Conservation (phyloP, 2,113 vertebrate species). For the Zingel zingel region DNA sequence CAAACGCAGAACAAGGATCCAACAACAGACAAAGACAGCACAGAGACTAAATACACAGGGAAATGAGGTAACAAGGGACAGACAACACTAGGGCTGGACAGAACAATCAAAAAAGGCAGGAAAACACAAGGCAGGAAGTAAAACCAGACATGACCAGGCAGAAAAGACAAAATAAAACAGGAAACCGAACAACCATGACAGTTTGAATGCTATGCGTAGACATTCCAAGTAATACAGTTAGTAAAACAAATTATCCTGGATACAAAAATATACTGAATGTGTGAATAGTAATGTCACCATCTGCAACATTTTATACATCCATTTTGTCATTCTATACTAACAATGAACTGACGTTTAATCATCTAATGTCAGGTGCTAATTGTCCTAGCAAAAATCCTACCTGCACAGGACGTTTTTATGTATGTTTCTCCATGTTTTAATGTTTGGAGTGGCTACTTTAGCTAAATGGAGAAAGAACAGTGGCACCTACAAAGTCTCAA, state of each 20-base stretch:
- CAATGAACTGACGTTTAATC: background rate
- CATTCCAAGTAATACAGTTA: background rate
- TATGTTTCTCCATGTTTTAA: background rate
- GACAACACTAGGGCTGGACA: no score
- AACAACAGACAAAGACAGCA: no score
- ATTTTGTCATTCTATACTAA: background rate
- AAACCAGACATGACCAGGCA: no score
- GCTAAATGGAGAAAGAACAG: background rate
- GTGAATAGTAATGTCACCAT: background rate
- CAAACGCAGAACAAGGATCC: no score
- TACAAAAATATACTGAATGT: background rate
- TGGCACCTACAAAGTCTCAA: background rate
- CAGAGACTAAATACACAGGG: no score
- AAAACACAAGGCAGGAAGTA: no score
- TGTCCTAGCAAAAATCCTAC: background rate
- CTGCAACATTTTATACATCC: background rate
- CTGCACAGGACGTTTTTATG: background rate
- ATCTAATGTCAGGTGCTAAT: background rate
- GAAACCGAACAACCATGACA: no score
- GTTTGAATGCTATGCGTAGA: background rate
- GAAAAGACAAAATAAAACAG: no score
- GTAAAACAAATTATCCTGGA: background rate
- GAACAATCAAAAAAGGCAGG: no score
- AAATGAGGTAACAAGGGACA: no score
- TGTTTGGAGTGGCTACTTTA: background rate